These are phyloP conservation scores for Parnassius apollo DNA, from an alignment of 2,888 invertebrate species.

Conservation along the genomic window DNA sequence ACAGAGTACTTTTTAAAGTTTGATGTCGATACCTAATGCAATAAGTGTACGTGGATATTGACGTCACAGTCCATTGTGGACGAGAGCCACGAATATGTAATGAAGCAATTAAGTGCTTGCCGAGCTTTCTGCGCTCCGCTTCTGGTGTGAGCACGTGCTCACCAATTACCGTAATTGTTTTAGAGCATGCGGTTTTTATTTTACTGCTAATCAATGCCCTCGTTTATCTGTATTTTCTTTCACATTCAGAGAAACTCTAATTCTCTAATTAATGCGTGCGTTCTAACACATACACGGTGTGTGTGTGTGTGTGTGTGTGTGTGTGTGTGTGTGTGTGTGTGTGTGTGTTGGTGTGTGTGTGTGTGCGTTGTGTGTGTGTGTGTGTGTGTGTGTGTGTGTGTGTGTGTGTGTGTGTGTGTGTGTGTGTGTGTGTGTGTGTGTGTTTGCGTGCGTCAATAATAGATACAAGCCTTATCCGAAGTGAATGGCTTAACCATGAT, in stretches of 20 bases:
- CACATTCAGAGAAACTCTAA: background rate
- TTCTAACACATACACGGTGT: no score
- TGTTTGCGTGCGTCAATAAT: no score
- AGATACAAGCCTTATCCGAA: no score
- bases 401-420: no score
- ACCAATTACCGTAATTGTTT: conserved; percentile 17
- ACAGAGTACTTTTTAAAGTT: background rate
- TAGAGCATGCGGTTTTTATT: conserved; percentile 7
- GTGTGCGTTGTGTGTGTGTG: no score
- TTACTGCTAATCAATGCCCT: conserved; percentile 7
- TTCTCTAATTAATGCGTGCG: no score
- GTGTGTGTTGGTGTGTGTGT: no score
- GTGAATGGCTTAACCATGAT: no score
- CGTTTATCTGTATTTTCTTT: conserved; percentile 5
- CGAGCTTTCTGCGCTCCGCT: conserved; percentile 5
- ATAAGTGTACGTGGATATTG: conserved; percentile 4
- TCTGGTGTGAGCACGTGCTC: conserved; percentile 5
- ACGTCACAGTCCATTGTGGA: conserved; percentile 5
- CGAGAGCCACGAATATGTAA: conserved; percentile 18
- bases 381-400: no score
- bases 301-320: no score
- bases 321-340: no score
- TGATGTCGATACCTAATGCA: background rate
- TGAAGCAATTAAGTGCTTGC: conserved; percentile 21
- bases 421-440: no score